Evolutionary conservation across 2,888 invertebrate genomes (phyloP), one percentile per base, ranked within the genome.

Genomic region (Luperina nickerlii): DNA sequence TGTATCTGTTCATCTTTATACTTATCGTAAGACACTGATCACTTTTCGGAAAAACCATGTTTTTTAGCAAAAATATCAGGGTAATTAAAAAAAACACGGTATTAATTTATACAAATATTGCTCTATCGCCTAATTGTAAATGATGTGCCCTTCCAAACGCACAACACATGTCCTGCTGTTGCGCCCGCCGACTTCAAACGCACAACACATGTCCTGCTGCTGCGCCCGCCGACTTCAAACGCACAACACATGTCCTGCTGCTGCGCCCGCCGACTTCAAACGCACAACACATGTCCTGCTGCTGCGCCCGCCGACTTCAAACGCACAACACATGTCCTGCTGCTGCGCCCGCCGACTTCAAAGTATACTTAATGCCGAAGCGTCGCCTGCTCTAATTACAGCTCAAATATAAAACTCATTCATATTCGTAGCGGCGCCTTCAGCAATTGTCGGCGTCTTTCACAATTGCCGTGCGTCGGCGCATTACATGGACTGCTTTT

Each of bases 401-500:
- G 72, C 73, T 82, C 87, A 81, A 86, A 86, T 87, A 87, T 86
- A 86, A 85, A 84, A 85, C 83, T 84, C 82, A 87, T 83, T 82
- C 86, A 79, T 84, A 88, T 84, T 84, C 85, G 74, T 82, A 70
- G 87, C 88, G 92, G 90, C 91, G 91, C 89, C 92, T 84, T 89
- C 88, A 87, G 79, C 90, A 92, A 92, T 91, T 92, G 92, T 85
- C 92, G 92, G 92, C 92, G 75, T 87, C 91, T 92, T 92, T 92
- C 90, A 87, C 90, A 91, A 92, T 91, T 91, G 89, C 89, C 82
- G 84, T 88, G 87, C 84, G 82, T 77, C 85, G 71, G 88, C 86
- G 85, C 88, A 88, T 85, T 84, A 86, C 79, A 83, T 82, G 81
- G 78, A 80, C 83, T 82, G 66, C 81, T 80, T 88, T 85, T 89